Evolutionary conservation across 2,797 vertebrate genomes (phyloP), one percentile per base, ranked within the genome.

Genomic region (Poeciliopsis paucimaculata): DNA sequence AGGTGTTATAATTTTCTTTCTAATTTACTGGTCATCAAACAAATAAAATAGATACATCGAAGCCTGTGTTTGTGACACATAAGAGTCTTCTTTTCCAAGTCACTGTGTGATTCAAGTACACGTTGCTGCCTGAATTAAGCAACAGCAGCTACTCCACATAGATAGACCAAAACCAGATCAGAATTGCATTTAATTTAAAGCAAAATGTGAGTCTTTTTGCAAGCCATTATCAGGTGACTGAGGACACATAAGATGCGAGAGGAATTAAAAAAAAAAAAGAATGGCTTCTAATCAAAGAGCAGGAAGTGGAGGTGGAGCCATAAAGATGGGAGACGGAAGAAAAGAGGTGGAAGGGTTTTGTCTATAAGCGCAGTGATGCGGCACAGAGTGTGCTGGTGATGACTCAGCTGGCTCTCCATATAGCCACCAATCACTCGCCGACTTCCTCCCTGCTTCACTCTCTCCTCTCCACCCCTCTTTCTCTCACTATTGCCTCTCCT

Each of bases 321-420:
- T 85, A 87, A 76, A 80, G 87, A 84, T 68, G 62, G 90, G 91
- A 91, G 88, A 90, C 77, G 72, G 90, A 89, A 86, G 89, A 84
- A 79, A 86, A 86, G 88, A 93, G 90, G 93, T 92, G 86, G 92
- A 92, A 91, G 88, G 88, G 87, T 93, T 95, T 92, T 93, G 95
- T 92, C 94, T 95, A 93, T 94, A 94, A 94, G 94, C 93, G 94
- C 94, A 95, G 92, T 93, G 94, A 95, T 95, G 94, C 95, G 90
- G 95, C 91, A 95, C 95, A 94, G 90, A 94, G 92, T 95, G 95
- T 95, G 86, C 94, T 92, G 93, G 91, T 94, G 94, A 95, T 96
- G 95, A 96, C 92, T 96, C 95, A 96, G 95, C 94, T 93, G 91
- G 88, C 93, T 94, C 94, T 93, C 88, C 94, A 94, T 95, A 95